These are phyloP conservation scores for Caenorhabditis sp. DNA, from an alignment of 2,888 invertebrate species.

Conservation along the genomic window DNA sequence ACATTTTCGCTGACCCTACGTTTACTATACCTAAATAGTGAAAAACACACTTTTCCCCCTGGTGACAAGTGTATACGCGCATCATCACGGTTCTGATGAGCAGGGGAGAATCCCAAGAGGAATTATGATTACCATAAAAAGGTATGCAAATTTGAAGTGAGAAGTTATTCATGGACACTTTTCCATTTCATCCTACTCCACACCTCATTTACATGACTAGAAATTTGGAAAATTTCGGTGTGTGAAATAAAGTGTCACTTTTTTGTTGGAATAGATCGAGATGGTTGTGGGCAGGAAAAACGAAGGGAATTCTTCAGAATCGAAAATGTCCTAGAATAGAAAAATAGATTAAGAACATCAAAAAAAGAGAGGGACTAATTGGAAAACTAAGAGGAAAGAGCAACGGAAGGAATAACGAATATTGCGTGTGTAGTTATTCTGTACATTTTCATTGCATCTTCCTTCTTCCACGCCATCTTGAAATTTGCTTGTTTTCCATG, in stretches of 20 bases:
- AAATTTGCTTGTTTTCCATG: constrained; percentile 56
- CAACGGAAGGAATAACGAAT: constrained; percentile 3
- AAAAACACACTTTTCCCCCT: constrained; percentile 10
- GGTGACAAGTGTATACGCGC: background rate
- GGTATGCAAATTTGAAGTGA: constrained; percentile 46
- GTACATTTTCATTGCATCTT: background rate
- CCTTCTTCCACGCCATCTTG: constrained; percentile 7
- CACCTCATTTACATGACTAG: constrained; percentile 56
- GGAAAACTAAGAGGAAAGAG: background rate
- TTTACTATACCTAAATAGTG: background rate
- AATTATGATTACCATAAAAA: constrained; percentile 53
- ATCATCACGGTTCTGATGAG: constrained; percentile 7
- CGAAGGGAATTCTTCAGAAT: background rate
- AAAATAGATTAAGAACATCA: background rate
- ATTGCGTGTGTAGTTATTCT: constrained; percentile 47
- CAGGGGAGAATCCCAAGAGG: constrained; percentile 9
- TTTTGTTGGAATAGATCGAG: too few species aligned
- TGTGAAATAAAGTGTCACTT: constrained; percentile 26
- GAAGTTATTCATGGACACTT: constrained; percentile 9
- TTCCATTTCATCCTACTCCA: background rate
- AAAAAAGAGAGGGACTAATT: constrained; percentile 1
- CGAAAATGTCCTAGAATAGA: background rate
- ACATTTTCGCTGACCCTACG: constrained; percentile 50
- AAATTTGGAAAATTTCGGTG: constrained; percentile 33
- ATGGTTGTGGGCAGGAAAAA: too few species aligned